Evolutionary conservation across 2,888 invertebrate species (phyloP), one percentile per base, ranked within the genome.

Genomic region (Pristionchus japonicus): DNA sequence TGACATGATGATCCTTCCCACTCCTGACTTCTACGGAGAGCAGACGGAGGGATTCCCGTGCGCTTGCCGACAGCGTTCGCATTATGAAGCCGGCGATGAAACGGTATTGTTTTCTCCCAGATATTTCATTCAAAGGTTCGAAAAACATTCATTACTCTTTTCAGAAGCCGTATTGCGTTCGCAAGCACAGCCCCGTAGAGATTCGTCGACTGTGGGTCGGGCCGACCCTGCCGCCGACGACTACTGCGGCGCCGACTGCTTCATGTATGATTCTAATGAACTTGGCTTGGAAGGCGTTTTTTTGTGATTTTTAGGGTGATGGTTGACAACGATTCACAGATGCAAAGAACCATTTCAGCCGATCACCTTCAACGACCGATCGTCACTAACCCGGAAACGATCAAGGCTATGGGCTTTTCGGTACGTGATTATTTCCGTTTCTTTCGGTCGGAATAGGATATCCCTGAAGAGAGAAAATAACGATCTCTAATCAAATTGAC

Each of bases 391-490:
- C 92, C 92, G 13, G 92, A 92, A 57, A 92, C 92, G 0, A 90
- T 92, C 64, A 91, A 92, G 74, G 92, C 92, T 80, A 91, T 92
- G 91, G 92, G 92, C 86, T 92, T 91, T 61, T 86, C 90, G 88
- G 92, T 91, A 77, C 7, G 49, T 20, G n/a, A n/a, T n/a, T n/a
- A n/a, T n/a, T n/a, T 47, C n/a, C n/a, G n/a, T n/a, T n/a, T n/a
- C n/a, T n/a, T n/a, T n/a, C n/a, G n/a, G n/a, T n/a, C n/a, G n/a
- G n/a, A n/a, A n/a, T n/a, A n/a, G n/a, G n/a, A n/a, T n/a, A n/a
- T n/a, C n/a, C n/a, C n/a, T n/a, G n/a, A n/a, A n/a, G n/a, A n/a
- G n/a, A n/a, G n/a, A n/a, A n/a, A n/a, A n/a, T n/a, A n/a, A n/a
- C n/a, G n/a, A n/a, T n/a, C n/a, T n/a, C n/a, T n/a, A n/a, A n/a